A percentile compares a stretch with the other conserved stretches of the same genome.
phyloP scores from a whole-genome alignment of 2,113 vertebrate species.

The Ptychochromis oligacanthus region DNA sequence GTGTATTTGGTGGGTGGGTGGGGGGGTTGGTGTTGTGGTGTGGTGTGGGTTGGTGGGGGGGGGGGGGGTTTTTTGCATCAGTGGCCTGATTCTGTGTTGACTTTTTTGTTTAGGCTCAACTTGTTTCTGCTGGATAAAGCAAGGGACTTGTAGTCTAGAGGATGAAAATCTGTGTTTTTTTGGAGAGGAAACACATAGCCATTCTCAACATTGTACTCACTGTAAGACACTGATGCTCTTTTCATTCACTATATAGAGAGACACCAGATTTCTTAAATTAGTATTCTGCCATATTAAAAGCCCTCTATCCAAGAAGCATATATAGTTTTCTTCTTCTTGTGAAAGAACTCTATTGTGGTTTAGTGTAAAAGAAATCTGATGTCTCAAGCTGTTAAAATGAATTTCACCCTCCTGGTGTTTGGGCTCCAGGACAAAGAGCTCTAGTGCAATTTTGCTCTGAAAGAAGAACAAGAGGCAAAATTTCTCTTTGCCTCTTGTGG shows the following conservation, averaged over 20 bases:
- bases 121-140: slow-evolving; percentile 37
- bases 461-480: background rate
- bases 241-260: background rate
- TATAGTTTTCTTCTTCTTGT: background rate
- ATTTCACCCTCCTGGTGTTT: background rate
- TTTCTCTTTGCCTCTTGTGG: background rate
- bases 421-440: background rate
- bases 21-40: too few relatives aligned
- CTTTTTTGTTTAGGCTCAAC: slow-evolving; percentile 47
- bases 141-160: slow-evolving; percentile 4
- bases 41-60: too few relatives aligned
- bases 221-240: background rate
- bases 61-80: slow-evolving; percentile 37
- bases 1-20: too few relatives aligned
- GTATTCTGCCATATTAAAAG: background rate
- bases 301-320: background rate
- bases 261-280: background rate
- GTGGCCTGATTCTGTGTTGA: slow-evolving; percentile 29
- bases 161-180: slow-evolving; percentile 23
- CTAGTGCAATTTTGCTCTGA: background rate
- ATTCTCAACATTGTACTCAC: slow-evolving; percentile 4
- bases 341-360: slow-evolving; percentile 6
- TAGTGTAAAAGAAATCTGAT: background rate
- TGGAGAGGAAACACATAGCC: slow-evolving; percentile 19
- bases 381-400: background rate